phyloP scores from a whole-genome alignment of 2,888 invertebrate species.

The Microctonus brassicae region DNA sequence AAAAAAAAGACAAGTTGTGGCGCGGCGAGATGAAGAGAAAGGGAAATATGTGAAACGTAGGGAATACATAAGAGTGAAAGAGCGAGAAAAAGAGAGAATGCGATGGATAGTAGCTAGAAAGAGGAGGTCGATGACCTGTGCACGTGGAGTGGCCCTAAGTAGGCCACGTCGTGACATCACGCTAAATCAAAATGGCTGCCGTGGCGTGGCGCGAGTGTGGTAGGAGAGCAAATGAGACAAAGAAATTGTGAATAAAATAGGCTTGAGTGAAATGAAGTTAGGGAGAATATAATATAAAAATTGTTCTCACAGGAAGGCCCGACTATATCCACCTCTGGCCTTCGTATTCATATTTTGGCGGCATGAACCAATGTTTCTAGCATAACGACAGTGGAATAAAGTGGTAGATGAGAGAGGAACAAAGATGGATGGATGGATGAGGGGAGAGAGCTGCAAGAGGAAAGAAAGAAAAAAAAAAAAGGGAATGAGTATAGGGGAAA shows the following conservation, averaged over 20 bases:
- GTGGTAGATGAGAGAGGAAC: background rate
- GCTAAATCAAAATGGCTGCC: conserved; percentile 64
- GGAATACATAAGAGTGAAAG: background rate
- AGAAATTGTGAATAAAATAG: background rate
- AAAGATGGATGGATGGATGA: background rate
- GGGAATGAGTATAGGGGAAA: background rate
- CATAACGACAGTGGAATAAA: background rate
- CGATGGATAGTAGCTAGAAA: conserved; percentile 26
- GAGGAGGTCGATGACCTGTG: conserved; percentile 63
- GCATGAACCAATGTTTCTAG: conserved; percentile 3
- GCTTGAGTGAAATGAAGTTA: too few species aligned
- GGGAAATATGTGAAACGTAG: background rate
- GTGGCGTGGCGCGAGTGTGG: background rate
- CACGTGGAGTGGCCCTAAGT: conserved; percentile 65
- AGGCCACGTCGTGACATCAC: conserved; percentile 67
- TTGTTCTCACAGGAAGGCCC: conserved; percentile 25
- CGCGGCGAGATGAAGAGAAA: background rate
- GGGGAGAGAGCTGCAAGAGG: background rate
- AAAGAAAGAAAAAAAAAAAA: background rate
- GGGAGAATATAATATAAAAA: background rate
- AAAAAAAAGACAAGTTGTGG: background rate
- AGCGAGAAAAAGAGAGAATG: conserved; percentile 7
- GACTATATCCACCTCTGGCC: conserved; percentile 23
- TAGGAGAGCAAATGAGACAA: background rate
- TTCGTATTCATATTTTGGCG: conserved; percentile 30